Conservation (phyloP, 2,888 invertebrate genomes). For the Drosophila anomalata region DNA sequence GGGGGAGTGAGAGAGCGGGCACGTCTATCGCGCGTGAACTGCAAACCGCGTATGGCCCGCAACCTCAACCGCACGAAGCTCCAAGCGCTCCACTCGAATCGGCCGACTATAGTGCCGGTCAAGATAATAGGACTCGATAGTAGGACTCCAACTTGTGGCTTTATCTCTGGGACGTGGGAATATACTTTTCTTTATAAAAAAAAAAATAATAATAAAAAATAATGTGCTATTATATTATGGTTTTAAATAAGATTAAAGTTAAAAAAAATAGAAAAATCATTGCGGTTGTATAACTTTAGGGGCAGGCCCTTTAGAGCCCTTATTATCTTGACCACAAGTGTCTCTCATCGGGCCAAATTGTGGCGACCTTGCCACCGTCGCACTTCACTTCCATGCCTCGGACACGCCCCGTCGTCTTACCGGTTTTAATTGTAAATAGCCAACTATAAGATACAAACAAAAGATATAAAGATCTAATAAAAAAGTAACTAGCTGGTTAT, state of each 20-base stretch:
- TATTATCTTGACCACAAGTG: slow-evolving; percentile 8
- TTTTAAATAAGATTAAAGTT: background rate
- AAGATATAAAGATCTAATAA: slow-evolving; percentile 8
- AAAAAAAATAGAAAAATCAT: too few relatives aligned
- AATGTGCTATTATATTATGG: too few relatives aligned
- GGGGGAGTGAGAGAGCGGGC: slow-evolving; percentile 31
- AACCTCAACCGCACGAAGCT: slow-evolving; percentile 49
- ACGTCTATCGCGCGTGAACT: slow-evolving; percentile 68
- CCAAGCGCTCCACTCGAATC: slow-evolving; percentile 18
- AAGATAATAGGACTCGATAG: background rate
- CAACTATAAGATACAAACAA: background rate
- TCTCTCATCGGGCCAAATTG: slow-evolving; percentile 21
- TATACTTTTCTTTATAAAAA: background rate
- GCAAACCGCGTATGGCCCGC: slow-evolving; percentile 60
- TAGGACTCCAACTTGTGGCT: background rate
- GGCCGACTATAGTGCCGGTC: background rate
- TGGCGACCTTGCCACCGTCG: slow-evolving; percentile 63
- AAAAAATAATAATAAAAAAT: too few relatives aligned
- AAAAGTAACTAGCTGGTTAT: slow-evolving; percentile 1
- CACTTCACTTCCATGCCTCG: slow-evolving; percentile 37
- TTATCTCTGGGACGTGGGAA: background rate
- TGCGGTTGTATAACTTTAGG: too few relatives aligned
- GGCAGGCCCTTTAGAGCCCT: background rate
- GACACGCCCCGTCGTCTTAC: slow-evolving; percentile 14
- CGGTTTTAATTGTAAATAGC: slow-evolving; percentile 16